A percentile compares a stretch with the other conserved stretches of the same genome.
Evolutionary conservation across 1,140 invertebrate species (phyloP).

Genomic region (Nasonia longicornis): DNA sequence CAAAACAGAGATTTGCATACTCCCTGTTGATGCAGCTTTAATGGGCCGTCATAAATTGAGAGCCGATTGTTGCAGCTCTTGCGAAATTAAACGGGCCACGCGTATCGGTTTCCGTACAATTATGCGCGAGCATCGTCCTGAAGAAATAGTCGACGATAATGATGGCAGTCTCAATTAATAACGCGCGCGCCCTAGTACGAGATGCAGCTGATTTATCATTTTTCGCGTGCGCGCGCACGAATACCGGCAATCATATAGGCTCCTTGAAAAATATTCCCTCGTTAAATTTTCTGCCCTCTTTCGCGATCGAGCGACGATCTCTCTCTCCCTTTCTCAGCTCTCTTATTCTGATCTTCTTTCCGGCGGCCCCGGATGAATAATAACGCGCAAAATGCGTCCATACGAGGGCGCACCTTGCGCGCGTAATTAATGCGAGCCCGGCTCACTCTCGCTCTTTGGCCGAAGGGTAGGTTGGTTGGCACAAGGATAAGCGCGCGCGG

Average conservation of each 20-base stretch:
- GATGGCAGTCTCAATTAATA: not conserved
- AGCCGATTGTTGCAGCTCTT: not conserved
- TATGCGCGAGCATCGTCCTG: too few relatives aligned
- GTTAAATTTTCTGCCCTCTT: not conserved
- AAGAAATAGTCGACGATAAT: not conserved
- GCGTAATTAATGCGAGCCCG: conserved; percentile 39
- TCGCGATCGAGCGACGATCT: not conserved
- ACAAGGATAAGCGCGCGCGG: conserved; percentile 16
- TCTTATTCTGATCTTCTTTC: not conserved
- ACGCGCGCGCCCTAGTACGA: too few relatives aligned
- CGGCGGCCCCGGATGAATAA: conserved; percentile 33
- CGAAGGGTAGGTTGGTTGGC: conserved; percentile 25
- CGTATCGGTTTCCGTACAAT: too few relatives aligned
- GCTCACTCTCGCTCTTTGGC: conserved; percentile 2
- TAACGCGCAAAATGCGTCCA: conserved; percentile 32
- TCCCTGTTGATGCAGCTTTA: not conserved
- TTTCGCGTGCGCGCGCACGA: not conserved
- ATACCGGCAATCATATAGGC: too few relatives aligned
- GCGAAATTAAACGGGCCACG: not conserved
- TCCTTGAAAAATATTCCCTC: not conserved
- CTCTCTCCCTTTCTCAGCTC: not conserved
- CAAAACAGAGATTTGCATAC: not conserved
- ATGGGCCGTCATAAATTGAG: not conserved
- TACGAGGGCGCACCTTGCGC: conserved; percentile 16
- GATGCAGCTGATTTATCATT: too few relatives aligned